These are phyloP conservation scores for Pristionchus mayeri DNA, from an alignment of 2,888 invertebrate genomes.

Conservation along the genomic window DNA sequence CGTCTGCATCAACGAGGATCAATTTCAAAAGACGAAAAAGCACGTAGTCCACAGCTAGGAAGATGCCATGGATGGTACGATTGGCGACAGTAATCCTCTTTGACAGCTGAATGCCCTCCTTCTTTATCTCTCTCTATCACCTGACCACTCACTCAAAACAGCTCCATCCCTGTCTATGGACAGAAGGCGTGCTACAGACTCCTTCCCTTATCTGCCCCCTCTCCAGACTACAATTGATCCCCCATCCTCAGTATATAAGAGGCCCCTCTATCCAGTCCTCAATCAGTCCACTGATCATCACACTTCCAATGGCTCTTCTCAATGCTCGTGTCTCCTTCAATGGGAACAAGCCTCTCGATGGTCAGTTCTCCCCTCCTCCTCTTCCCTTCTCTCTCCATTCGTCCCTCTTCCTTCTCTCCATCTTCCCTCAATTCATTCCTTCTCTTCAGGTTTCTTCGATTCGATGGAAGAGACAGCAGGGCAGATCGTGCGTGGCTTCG, in stretches of 20 bases:
- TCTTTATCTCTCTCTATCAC: not conserved
- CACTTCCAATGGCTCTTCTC: not conserved
- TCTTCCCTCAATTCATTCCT: not conserved
- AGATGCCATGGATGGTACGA: too few relatives aligned
- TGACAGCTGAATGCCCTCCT: not conserved
- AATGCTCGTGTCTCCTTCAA: not conserved
- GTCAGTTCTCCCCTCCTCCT: not conserved
- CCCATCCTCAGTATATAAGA: not conserved
- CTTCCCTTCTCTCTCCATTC: not conserved
- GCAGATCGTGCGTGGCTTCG: constrained; percentile 5
- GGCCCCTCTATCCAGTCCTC: not conserved
- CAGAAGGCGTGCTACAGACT: not conserved
- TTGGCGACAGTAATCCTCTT: not conserved
- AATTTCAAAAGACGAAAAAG: too few relatives aligned
- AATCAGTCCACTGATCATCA: constrained; percentile 8
- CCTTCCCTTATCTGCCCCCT: not conserved
- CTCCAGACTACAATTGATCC: constrained; percentile 15
- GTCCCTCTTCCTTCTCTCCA: not conserved
- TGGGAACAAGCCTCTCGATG: constrained; percentile 21
- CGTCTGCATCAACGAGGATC: too few relatives aligned
- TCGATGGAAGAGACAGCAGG: constrained; percentile 23
- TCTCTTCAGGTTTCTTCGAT: constrained; percentile 30
- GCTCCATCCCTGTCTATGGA: not conserved
- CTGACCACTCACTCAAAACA: constrained; percentile 1
- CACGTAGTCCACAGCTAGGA: too few relatives aligned